These are phyloP conservation scores for Craniophora ligustri DNA, from an alignment of 2,888 invertebrate genomes.

Conservation along the genomic window DNA sequence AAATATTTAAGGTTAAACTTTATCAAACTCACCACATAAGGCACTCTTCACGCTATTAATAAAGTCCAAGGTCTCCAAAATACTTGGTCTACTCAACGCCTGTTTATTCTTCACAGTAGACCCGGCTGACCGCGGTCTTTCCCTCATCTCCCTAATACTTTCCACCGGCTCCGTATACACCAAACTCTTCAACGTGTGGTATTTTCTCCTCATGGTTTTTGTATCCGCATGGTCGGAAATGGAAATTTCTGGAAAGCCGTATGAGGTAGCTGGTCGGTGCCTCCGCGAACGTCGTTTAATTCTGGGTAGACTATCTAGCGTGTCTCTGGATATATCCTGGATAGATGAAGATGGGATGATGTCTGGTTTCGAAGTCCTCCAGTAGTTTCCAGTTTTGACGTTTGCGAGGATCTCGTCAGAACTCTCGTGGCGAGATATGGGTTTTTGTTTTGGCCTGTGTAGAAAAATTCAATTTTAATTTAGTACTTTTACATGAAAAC, in stretches of 20 bases:
- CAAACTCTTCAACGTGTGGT: slow-evolving; percentile 73
- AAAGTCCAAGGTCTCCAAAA: slow-evolving; percentile 83
- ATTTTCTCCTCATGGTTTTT: slow-evolving; percentile 71
- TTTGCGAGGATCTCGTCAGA: slow-evolving; percentile 80
- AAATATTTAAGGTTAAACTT: not conserved
- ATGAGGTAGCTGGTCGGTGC: slow-evolving; percentile 71
- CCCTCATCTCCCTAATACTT: slow-evolving; percentile 75
- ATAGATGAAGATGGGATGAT: slow-evolving; percentile 75
- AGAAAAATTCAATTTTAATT: slow-evolving; percentile 5
- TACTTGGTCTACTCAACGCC: slow-evolving; percentile 77
- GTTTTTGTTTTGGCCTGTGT: slow-evolving; percentile 57
- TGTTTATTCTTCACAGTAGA: slow-evolving; percentile 80
- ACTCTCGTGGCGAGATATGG: slow-evolving; percentile 72
- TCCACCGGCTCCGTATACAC: slow-evolving; percentile 83
- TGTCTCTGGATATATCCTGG: slow-evolving; percentile 61
- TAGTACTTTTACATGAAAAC: not conserved
- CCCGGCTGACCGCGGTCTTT: slow-evolving; percentile 81
- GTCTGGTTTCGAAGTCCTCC: slow-evolving; percentile 82
- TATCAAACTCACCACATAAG: slow-evolving; percentile 79
- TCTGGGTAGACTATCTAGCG: slow-evolving; percentile 63
- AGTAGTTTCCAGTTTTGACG: slow-evolving; percentile 78
- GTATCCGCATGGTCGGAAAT: slow-evolving; percentile 77
- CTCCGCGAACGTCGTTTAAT: slow-evolving; percentile 71
- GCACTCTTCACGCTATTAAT: slow-evolving; percentile 83
- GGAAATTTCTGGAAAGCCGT: slow-evolving; percentile 83